Evolutionary conservation across 2,888 invertebrate genomes (phyloP).

Genomic region (Mycalesis mineus): DNA sequence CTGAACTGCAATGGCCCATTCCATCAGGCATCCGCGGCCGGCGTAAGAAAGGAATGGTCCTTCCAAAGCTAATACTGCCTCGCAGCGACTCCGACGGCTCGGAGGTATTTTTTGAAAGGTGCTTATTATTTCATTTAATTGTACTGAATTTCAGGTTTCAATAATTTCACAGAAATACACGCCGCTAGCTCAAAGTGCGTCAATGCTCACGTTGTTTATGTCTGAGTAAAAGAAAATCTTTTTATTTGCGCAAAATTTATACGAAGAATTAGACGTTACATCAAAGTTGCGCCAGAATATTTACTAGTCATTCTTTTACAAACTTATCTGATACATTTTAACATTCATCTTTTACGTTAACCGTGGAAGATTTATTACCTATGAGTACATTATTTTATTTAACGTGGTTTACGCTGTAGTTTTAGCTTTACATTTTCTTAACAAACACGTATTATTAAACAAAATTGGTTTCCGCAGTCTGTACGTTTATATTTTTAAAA

Average conservation of each 20-base stretch:
- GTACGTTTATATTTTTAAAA: too few species aligned
- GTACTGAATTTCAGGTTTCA: not conserved
- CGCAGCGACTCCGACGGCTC: slow-evolving; percentile 86
- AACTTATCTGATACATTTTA: not conserved
- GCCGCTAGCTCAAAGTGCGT: slow-evolving; percentile 7
- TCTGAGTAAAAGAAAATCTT: not conserved
- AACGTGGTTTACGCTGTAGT: too few species aligned
- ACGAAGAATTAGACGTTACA: slow-evolving; percentile 1
- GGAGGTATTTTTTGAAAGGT: slow-evolving; percentile 81
- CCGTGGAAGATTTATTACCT: too few species aligned
- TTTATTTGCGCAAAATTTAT: slow-evolving; percentile 9
- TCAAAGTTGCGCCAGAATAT: slow-evolving; percentile 2
- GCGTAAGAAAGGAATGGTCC: slow-evolving; percentile 84
- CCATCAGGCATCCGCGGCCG: slow-evolving; percentile 79
- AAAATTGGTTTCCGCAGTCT: too few species aligned
- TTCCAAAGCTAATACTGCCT: slow-evolving; percentile 86
- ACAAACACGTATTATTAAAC: too few species aligned
- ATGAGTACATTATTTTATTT: too few species aligned
- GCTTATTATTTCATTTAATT: slow-evolving; percentile 35
- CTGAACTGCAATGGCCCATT: slow-evolving; percentile 81
- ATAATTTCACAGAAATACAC: slow-evolving; percentile 9
- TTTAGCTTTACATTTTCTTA: too few species aligned
- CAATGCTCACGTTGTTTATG: slow-evolving; percentile 7
- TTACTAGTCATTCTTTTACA: not conserved
- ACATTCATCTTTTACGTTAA: too few species aligned